Evolutionary conservation across 2,888 invertebrate genomes (phyloP), one percentile per base, ranked within the genome.

Genomic region (Leucoptera coffeella): DNA sequence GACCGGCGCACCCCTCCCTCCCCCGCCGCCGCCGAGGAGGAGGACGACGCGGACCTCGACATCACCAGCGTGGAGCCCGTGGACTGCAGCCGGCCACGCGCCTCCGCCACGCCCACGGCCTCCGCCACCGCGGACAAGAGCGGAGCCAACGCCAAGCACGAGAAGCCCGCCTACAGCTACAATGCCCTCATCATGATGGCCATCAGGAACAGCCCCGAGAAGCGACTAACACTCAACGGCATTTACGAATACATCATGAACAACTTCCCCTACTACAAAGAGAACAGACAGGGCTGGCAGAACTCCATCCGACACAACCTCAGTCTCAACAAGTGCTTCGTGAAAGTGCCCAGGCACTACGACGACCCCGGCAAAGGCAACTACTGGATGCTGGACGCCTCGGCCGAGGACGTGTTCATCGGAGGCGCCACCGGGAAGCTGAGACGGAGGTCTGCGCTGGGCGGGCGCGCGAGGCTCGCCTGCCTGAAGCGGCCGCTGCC

Each of bases 121-220:
- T n/a, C n/a, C n/a, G n/a, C n/a, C n/a, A n/a, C n/a, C n/a, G n/a
- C n/a, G n/a, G 52, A 54, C 23, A 47, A 42, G 22, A 54, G 56
- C 28, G 60, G 59, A 30, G 58, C 60, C 25, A 35, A 62, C 34
- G 75, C 75, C 26, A 77, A 81, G 42, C 77, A 80, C 41, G 87
- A 87, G 39, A 94, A 93, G 45, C 94, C 94, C 0, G 85, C 90
- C 0, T 93, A 85, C 60, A 90, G 90, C 45, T 94, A 94, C 67
- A 94, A 94, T 57, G 92, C 93, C 0, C 71, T 94, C 15, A 94
- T 94, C 38, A 93, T 93, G 90, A 93, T 93, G 92, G 93, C 93
- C 5, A 93, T 94, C 25, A 64, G 89, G 13, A 83, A 86, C 42
- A 88, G 87, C 43, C 80, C 85, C 1, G 89, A 91, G 44, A 89